Conservation (phyloP, 2,113 vertebrate species). For the Pelodiscus sinensis region DNA sequence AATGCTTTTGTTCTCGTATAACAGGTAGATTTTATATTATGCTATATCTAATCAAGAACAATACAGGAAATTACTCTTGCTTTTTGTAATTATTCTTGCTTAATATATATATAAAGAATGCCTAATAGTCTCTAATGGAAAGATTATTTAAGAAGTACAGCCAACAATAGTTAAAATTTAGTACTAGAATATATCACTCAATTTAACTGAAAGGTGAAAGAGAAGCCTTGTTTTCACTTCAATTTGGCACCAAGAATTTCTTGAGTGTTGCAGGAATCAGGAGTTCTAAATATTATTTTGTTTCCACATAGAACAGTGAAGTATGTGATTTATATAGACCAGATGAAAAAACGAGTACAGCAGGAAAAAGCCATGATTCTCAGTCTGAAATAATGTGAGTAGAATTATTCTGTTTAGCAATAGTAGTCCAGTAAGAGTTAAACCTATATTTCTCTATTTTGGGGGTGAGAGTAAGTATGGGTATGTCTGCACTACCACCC, state of each 20-base stretch:
- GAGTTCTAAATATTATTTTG: background rate
- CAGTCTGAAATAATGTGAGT: constrained; percentile 71
- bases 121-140: background rate
- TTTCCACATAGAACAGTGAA: constrained; percentile 14
- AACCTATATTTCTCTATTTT: background rate
- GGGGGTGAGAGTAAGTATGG: background rate
- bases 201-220: background rate
- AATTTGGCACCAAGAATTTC: background rate
- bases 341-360: constrained; percentile 5
- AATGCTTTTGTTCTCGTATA: background rate
- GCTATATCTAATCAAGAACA: background rate
- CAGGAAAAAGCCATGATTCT: constrained; percentile 20
- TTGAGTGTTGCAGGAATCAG: background rate
- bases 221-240: background rate
- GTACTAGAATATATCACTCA: background rate
- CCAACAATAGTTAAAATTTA: background rate
- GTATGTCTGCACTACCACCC: too few relatives aligned
- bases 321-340: background rate
- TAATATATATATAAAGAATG: background rate
- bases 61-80: background rate
- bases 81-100: background rate
- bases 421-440: background rate
- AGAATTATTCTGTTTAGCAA: background rate
- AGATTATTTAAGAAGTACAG: background rate
- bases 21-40: background rate